A percentile compares a stretch with the other conserved stretches of the same genome.
Conservation (phyloP, 2,797 vertebrate genomes). For the Ibycter americanus region DNA sequence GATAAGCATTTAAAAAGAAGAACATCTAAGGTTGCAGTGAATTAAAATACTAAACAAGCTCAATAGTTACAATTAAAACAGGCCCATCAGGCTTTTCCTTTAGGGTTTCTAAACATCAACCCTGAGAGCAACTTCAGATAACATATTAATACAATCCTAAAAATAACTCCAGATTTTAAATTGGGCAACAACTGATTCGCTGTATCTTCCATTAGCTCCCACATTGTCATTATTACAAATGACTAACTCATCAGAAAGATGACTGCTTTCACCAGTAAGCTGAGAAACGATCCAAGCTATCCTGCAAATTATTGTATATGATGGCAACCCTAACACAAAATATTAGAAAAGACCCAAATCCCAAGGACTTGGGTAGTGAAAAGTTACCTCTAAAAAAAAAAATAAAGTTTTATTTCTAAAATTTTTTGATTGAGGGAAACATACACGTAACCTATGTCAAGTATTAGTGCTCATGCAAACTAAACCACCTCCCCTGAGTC, state of each 20-base stretch:
- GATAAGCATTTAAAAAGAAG: not conserved
- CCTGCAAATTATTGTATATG: not conserved
- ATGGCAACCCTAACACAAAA: not conserved
- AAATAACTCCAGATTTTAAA: not conserved
- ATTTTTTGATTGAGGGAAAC: not conserved
- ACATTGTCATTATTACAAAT: not conserved
- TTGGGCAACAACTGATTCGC: not conserved
- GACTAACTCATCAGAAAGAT: not conserved
- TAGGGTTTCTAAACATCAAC: not conserved
- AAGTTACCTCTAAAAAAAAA: not conserved
- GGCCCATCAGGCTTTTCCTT: not conserved
- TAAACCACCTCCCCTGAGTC: not conserved
- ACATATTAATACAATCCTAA: not conserved
- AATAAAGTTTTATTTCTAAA: not conserved
- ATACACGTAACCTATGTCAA: accelerated
- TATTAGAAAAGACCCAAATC: not conserved
- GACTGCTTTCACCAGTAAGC: not conserved
- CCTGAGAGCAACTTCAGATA: not conserved
- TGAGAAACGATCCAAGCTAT: not conserved
- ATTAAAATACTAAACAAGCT: not conserved
- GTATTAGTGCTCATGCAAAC: not conserved
- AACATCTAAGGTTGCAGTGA: not conserved
- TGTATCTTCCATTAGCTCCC: slow-evolving; percentile 19
- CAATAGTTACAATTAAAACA: not conserved
- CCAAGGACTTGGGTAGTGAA: not conserved